Evolutionary conservation across 2,797 vertebrate species (phyloP).

Genomic region (Heliangelus exortis): DNA sequence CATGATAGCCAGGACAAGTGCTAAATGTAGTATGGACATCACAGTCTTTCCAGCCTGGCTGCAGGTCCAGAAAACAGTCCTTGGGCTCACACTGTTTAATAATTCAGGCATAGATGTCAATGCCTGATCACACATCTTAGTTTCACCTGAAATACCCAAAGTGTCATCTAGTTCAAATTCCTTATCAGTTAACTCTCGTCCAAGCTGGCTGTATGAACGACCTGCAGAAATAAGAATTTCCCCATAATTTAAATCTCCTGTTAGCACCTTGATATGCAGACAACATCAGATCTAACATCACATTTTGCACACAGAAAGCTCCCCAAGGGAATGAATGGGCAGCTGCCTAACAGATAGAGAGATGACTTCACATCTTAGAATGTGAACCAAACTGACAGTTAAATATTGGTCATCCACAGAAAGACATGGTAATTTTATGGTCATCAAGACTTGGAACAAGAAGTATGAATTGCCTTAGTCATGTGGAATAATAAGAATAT

Average conservation of each 20-base stretch:
- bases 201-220: not conserved
- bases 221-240: not conserved
- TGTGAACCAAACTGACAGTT: not conserved
- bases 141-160: not conserved
- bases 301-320: not conserved
- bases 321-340: not conserved
- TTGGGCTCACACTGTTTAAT: not conserved
- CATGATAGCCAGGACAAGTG: not conserved
- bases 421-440: not conserved
- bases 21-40: not conserved
- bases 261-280: not conserved
- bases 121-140: not conserved
- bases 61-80: not conserved
- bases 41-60: not conserved
- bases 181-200: not conserved
- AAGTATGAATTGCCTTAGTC: constrained; percentile 23
- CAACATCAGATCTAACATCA: not conserved
- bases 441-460: not conserved
- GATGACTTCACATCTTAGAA: not conserved
- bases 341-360: not conserved
- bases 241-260: not conserved
- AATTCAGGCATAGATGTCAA: not conserved
- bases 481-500: constrained; percentile 19
- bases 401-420: constrained; percentile 5
- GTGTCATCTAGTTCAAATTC: not conserved